Evolutionary conservation across 2,888 invertebrate species (phyloP), one percentile per base, ranked within the genome.

Genomic region (Leptinotarsa rubiginosa): DNA sequence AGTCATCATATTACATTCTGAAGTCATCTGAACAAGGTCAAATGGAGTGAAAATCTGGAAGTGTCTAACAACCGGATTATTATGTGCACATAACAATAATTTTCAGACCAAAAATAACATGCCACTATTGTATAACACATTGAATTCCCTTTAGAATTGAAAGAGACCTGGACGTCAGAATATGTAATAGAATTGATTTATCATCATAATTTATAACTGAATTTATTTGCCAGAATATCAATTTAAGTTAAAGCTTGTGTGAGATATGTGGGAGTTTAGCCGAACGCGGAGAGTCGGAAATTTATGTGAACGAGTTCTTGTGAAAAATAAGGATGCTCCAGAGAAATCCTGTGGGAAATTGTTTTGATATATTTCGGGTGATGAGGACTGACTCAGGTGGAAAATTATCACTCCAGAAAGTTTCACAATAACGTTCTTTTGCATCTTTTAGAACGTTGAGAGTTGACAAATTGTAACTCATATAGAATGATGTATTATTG

Each of bases 191-290:
- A 56, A 22, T 25, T 56, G 56, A 56, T 56, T 56, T 56, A 56
- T 56, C 22, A 56, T 56, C 56, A 56, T 56, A 56, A 56, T 56
- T 50, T 50, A 4, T 15, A 50, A 4, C 16, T 50, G 50, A 50
- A 50, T 50, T 50, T 50, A 50, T 50, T 50, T 50, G n/a, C 13
- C 50, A 15, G 56, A 25, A 56, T 56, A 56, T 56, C 56, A 56
- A 56, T 56, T 56, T 56, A 4, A 56, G 56, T 56, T 56, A 56
- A 4, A 25, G 56, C 25, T 56, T 15, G 15, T 22, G 18, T 56
- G 56, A 56, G 56, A 22, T 56, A 25, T 56, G 56, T 22, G 56
- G 15, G 56, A 56, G 56, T 56, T 56, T 22, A 56, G 56, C 56
- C 22, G 15, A 20, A 56, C 56, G 56, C 13, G 22, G 56, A 25